Evolutionary conservation across 1,140 invertebrate species (phyloP), one percentile per base, ranked within the genome.

Genomic region (Psilanteris sp.): DNA sequence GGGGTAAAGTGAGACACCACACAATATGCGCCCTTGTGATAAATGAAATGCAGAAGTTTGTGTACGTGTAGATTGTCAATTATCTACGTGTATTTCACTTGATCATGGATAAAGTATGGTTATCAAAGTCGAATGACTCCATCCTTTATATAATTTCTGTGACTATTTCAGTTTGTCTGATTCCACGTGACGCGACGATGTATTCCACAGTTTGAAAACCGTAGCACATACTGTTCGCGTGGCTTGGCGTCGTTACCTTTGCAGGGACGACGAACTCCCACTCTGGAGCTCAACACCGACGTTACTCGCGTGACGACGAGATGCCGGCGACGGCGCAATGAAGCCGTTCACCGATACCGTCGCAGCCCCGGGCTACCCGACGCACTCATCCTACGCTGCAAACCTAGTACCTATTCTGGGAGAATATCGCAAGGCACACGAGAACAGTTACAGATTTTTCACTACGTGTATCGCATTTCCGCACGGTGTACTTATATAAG

Each of bases 231-330:
- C 70, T 73, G 59, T 10, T 64, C 26, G 50, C 20, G 43, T 31
- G 29, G 22, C 15, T 50, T 24, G 3, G 15, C 48, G 39, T 55
- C 57, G 57, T 52, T 43, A 59, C 20, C 43, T 66, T 66, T 64
- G 59, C 70, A 64, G 70, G 70, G 59, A 57, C 52, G 70, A 44
- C 59, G 52, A 73, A 73, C 70, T 73, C 70, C 70, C 70, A 73
- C 70, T 59, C 70, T 43, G 44, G 46, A 43, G 59, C 52, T 66
- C 59, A 26, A 29, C 70, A 44, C 43, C 59, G 61, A 74, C 59
- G 70, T 57, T 74, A 44, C 52, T 74, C 70, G 70, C 70, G 70
- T 59, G 70, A 74, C 61, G 70, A 74, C 70, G 70, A 66, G 31
- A 74, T 44, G 54, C 29, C 32, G 37, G 70, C 70, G 61, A 74